These are phyloP conservation scores for Zingel zingel DNA, from an alignment of 2,113 vertebrate genomes.

Conservation along the genomic window DNA sequence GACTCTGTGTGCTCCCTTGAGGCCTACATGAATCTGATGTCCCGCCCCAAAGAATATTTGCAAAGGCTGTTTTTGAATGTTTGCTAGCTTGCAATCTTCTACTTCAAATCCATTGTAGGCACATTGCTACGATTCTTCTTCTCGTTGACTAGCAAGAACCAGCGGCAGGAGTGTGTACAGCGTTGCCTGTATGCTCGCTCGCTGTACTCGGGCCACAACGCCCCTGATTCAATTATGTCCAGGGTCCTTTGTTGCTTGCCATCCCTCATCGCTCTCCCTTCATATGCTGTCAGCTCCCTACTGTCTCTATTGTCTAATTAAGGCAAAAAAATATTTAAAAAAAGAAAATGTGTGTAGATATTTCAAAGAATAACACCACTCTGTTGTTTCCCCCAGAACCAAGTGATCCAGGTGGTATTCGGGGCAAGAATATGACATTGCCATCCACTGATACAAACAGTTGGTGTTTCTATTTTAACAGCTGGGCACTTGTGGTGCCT, in stretches of 20 bases:
- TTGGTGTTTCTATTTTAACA: slow-evolving; percentile 77
- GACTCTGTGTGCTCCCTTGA: background rate
- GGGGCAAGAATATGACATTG: slow-evolving; percentile 55
- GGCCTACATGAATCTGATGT: background rate
- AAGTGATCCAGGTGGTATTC: slow-evolving; percentile 56
- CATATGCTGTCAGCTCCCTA: slow-evolving; percentile 27
- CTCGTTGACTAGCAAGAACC: background rate
- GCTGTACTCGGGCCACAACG: background rate
- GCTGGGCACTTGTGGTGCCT: slow-evolving; percentile 76
- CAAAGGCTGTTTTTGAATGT: background rate
- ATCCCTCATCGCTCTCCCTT: slow-evolving; percentile 14
- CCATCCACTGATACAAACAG: slow-evolving; percentile 70
- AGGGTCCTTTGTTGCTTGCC: slow-evolving; percentile 2
- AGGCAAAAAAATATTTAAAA: background rate
- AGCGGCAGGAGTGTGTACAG: background rate
- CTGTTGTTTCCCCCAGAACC: slow-evolving; percentile 21
- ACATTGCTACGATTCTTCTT: background rate
- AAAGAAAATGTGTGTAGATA: slow-evolving; percentile 15
- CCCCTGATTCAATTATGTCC: background rate
- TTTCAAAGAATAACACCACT: slow-evolving; percentile 28
- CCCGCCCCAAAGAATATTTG: background rate
- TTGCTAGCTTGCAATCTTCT: background rate
- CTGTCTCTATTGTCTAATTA: slow-evolving; percentile 29
- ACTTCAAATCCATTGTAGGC: background rate
- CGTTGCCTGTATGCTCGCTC: background rate